Percentiles rank a stretch among this genome's conserved stretches.
Conservation (phyloP, 2,113 vertebrate species). For the Polyodon spathula region DNA sequence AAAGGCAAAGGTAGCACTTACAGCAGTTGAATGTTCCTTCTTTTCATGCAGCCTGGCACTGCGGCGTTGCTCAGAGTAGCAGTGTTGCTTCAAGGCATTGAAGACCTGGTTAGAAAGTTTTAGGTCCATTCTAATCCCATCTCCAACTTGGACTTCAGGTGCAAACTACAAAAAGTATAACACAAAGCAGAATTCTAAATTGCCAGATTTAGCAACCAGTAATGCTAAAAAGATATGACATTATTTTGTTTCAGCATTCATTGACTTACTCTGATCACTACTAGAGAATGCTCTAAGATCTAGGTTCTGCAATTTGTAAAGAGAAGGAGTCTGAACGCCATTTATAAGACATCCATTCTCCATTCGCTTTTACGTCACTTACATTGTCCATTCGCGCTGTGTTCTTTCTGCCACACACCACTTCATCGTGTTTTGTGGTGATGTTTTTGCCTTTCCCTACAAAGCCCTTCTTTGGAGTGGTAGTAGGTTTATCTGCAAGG, state of each 20-base stretch:
- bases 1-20: slow-evolving; percentile 39
- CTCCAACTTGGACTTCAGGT: slow-evolving; percentile 86
- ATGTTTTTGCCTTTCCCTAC: slow-evolving; percentile 92
- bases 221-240: neutral
- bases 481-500: slow-evolving; percentile 75
- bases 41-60: slow-evolving; percentile 90
- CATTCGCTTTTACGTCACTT: slow-evolving; percentile 31
- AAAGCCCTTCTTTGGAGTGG: slow-evolving; percentile 79
- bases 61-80: slow-evolving; percentile 80
- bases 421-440: slow-evolving; percentile 93
- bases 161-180: slow-evolving; percentile 63
- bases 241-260: too few relatives aligned
- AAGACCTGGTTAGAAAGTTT: slow-evolving; percentile 94
- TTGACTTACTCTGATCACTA: too few relatives aligned
- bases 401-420: slow-evolving; percentile 88
- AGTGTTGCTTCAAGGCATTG: slow-evolving; percentile 90
- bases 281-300: too few relatives aligned
- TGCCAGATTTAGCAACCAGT: neutral
- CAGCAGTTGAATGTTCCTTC: slow-evolving; percentile 93
- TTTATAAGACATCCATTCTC: neutral
- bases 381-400: slow-evolving; percentile 96
- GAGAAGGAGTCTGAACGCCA: too few relatives aligned
- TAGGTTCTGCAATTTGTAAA: too few relatives aligned
- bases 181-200: neutral
- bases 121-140: slow-evolving; percentile 91